Conservation (phyloP, 2,113 vertebrate species). For the Camelus dromedarius region DNA sequence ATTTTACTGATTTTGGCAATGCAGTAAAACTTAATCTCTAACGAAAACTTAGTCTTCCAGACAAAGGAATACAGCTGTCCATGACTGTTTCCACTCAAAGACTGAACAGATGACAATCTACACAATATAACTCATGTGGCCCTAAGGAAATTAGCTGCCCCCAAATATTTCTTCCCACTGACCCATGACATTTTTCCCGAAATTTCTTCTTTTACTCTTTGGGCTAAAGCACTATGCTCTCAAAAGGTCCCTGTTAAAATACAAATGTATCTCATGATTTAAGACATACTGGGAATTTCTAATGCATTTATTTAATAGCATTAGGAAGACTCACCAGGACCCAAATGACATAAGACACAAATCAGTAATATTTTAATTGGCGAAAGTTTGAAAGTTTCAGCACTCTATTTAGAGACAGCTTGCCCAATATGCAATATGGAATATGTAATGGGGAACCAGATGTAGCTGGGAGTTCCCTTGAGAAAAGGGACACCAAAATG, state of each 20-base stretch:
- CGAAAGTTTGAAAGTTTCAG: constrained; percentile 22
- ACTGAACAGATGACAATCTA: neutral
- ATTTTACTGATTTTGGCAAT: neutral
- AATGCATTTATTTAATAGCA: neutral
- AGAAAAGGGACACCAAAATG: neutral
- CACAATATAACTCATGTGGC: neutral
- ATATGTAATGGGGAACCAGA: neutral
- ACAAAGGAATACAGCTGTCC: neutral
- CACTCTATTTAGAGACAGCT: neutral
- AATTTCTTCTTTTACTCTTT: neutral
- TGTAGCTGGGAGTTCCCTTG: neutral
- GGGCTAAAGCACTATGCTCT: neutral
- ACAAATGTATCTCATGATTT: neutral
- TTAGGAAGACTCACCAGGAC: neutral
- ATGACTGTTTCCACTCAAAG: neutral
- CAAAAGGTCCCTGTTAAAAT: neutral
- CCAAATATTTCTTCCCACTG: neutral
- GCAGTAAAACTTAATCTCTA: neutral
- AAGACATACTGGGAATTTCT: neutral
- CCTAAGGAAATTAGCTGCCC: neutral
- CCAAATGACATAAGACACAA: neutral
- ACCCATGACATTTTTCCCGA: neutral
- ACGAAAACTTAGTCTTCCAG: neutral
- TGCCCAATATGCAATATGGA: neutral
- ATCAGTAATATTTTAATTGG: neutral